Evolutionary conservation across 2,888 invertebrate species (phyloP).

Genomic region (Serrognathus titanus): DNA sequence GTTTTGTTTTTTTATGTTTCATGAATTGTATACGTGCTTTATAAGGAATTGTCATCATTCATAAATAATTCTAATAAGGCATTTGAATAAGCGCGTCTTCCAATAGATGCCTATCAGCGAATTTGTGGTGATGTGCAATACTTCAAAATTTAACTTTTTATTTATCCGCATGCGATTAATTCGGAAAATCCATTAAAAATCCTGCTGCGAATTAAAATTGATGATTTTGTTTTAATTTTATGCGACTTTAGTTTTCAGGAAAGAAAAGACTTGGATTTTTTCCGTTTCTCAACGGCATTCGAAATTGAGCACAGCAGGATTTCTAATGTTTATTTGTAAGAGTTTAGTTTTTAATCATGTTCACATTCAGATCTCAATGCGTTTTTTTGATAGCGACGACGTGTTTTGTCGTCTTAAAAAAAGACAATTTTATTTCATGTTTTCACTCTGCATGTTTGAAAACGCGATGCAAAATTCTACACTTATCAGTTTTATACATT

Average conservation of each 20-base stretch:
- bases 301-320: not conserved
- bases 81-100: conserved; percentile 8
- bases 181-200: not conserved
- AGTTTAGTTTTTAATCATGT: conserved; percentile 14
- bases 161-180: conserved; percentile 1
- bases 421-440: conserved; percentile 3
- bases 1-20: not conserved
- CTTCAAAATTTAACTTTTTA: conserved; percentile 6
- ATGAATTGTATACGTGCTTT: conserved; percentile 11
- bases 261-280: not conserved
- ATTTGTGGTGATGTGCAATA: conserved; percentile 17
- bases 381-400: not conserved
- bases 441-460: conserved; percentile 4
- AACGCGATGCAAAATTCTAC: conserved; percentile 25
- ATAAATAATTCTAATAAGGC: conserved; percentile 6
- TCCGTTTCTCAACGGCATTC: not conserved
- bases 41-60: conserved; percentile 15
- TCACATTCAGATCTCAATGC: conserved; percentile 9
- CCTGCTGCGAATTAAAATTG: not conserved
- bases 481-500: conserved; percentile 17
- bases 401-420: not conserved
- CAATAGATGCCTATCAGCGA: conserved; percentile 4
- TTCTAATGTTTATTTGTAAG: conserved; percentile 5
- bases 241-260: not conserved
- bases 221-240: not conserved